phyloP scores from a whole-genome alignment of 2,113 vertebrate species.

The Ptyas mucosa region DNA sequence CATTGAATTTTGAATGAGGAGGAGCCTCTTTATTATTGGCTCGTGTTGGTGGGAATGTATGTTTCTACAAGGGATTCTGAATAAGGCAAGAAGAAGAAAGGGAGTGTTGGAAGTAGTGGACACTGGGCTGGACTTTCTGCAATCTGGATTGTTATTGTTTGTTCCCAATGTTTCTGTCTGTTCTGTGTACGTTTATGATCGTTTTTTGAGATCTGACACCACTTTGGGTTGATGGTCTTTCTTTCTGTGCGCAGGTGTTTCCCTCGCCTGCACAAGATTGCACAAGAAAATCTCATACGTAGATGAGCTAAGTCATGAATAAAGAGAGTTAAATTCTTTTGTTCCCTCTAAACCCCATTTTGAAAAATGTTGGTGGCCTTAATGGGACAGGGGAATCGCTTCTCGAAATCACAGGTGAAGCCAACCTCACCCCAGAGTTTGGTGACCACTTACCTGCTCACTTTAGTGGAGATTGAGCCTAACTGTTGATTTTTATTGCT shows the following conservation, averaged over 20 bases:
- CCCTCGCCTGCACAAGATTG: background rate
- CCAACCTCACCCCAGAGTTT: background rate
- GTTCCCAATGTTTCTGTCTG: background rate
- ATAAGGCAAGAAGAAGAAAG: background rate
- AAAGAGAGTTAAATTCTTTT: background rate
- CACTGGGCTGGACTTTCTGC: background rate
- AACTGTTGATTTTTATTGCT: slow-evolving; percentile 26
- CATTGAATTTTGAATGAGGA: background rate
- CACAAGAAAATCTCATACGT: background rate
- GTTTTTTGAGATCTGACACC: background rate
- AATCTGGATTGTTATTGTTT: background rate
- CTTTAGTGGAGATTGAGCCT: background rate
- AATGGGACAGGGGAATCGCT: background rate
- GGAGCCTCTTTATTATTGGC: background rate
- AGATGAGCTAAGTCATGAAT: background rate
- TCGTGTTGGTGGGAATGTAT: background rate
- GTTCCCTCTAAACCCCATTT: background rate
- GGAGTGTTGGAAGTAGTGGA: background rate
- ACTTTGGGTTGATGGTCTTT: background rate
- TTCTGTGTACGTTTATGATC: background rate
- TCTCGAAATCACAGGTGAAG: slow-evolving; percentile 6
- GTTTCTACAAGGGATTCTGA: background rate
- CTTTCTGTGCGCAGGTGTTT: background rate
- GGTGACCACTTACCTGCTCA: background rate
- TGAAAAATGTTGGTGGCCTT: slow-evolving; percentile 1